phyloP scores from a whole-genome alignment of 2,113 vertebrate species.

The Scopus umbretta region DNA sequence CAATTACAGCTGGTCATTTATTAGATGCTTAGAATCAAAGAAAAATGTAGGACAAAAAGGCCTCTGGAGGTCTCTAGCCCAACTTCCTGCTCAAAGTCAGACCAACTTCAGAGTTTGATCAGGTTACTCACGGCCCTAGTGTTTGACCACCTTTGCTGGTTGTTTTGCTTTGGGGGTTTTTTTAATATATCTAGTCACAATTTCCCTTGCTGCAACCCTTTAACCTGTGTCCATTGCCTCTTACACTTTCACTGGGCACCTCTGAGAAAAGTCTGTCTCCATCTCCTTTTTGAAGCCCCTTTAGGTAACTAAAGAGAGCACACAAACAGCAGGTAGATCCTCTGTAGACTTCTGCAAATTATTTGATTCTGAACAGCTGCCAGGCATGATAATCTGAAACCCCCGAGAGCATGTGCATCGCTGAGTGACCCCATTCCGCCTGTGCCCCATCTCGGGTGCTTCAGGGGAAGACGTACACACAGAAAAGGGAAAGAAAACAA shows the following conservation, averaged over 20 bases:
- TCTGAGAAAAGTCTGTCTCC: not conserved
- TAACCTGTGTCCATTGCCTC: not conserved
- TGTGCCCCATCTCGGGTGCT: not conserved
- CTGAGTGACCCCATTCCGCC: not conserved
- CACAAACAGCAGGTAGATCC: not conserved
- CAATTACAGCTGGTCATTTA: not conserved
- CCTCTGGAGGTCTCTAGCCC: not conserved
- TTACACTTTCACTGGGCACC: not conserved
- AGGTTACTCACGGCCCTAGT: not conserved
- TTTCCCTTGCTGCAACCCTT: not conserved
- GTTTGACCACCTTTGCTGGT: not conserved
- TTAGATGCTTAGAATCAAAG: conserved; percentile 3
- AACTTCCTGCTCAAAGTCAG: not conserved
- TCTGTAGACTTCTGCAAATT: not conserved
- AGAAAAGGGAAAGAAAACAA: not conserved
- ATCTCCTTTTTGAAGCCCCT: not conserved
- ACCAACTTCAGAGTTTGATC: not conserved
- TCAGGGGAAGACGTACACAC: not conserved
- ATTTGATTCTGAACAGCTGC: not conserved
- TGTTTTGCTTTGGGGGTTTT: not conserved
- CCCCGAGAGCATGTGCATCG: not conserved
- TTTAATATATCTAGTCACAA: not conserved
- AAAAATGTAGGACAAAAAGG: not conserved
- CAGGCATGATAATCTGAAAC: not conserved
- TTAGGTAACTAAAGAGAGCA: not conserved